A percentile compares a stretch with the other conserved stretches of the same genome.
Conservation (phyloP, 1,140 invertebrate species). For the Papilio xuthus region DNA sequence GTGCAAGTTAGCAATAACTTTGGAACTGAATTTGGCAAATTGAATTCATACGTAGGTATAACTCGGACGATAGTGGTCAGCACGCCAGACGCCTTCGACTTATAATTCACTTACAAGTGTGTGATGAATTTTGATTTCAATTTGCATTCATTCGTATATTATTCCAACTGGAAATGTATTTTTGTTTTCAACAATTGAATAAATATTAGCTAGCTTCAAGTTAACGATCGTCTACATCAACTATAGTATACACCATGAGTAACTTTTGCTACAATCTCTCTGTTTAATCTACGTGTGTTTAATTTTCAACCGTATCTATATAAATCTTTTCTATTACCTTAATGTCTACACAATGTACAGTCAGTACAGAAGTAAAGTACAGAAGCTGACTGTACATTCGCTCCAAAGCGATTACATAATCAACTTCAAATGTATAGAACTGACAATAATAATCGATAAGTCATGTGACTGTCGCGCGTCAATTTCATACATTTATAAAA, state of each 20-base stretch:
- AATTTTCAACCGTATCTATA: too few relatives aligned
- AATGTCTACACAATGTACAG: too few relatives aligned
- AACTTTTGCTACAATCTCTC: background rate
- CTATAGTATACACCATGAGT: background rate
- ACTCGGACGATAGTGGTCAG: conserved; percentile 39
- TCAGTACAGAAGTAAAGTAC: too few relatives aligned
- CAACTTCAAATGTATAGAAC: too few relatives aligned
- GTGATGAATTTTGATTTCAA: conserved; percentile 59
- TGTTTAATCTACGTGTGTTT: too few relatives aligned
- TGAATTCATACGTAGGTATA: conserved; percentile 46
- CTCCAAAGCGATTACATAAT: too few relatives aligned
- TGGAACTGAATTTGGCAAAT: conserved; percentile 44
- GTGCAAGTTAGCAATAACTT: conserved; percentile 38
- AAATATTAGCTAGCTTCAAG: background rate
- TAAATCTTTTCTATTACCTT: too few relatives aligned
- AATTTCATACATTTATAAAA: too few relatives aligned
- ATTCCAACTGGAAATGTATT: conserved; percentile 26
- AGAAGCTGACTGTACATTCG: too few relatives aligned
- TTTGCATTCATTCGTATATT: conserved; percentile 47
- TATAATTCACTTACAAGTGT: conserved; percentile 56
- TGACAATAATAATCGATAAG: too few relatives aligned
- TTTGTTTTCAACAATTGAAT: conserved; percentile 6
- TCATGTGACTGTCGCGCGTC: too few relatives aligned
- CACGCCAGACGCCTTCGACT: conserved; percentile 44
- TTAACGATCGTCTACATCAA: background rate